Evolutionary conservation across 2,113 vertebrate species (phyloP).

Genomic region (Carettochelys insculpta): DNA sequence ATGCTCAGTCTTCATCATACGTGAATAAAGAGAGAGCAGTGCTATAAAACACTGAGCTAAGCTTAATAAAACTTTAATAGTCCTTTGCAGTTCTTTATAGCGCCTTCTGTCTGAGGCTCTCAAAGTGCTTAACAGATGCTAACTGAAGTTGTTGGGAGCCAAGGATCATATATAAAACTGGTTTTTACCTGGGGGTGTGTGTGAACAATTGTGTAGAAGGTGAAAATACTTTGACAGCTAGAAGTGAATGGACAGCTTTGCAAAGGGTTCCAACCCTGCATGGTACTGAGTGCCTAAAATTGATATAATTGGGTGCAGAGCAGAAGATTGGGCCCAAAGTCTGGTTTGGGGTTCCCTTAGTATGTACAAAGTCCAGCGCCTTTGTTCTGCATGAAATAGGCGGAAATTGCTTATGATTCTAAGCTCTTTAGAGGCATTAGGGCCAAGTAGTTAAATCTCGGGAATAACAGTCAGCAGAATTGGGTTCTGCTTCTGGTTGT

Average conservation of each 20-base stretch:
- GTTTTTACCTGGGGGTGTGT: fast-evolving
- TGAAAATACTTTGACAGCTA: not conserved
- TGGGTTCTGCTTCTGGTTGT: not conserved
- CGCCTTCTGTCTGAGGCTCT: not conserved
- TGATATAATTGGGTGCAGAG: not conserved
- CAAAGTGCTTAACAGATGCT: fast-evolving
- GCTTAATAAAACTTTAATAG: not conserved
- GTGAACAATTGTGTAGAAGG: fast-evolving
- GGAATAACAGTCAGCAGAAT: too few relatives aligned
- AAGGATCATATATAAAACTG: fast-evolving
- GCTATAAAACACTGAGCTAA: not conserved
- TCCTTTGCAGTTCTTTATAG: not conserved
- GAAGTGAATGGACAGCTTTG: fast-evolving
- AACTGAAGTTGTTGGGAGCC: too few relatives aligned
- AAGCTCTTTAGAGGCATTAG: not conserved
- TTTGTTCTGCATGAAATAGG: not conserved
- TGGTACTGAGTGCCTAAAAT: not conserved
- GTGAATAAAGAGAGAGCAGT: not conserved
- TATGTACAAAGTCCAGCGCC: not conserved
- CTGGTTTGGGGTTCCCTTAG: not conserved
- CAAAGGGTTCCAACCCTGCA: not conserved
- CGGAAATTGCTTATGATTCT: not conserved
- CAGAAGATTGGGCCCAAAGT: not conserved
- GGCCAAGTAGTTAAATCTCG: not conserved
- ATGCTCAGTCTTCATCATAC: not conserved